Evolutionary conservation across 64 coral and sea anemone species (phyloP), one percentile per base, ranked within the genome.

Genomic region (Hydrozoanthus tunicans): DNA sequence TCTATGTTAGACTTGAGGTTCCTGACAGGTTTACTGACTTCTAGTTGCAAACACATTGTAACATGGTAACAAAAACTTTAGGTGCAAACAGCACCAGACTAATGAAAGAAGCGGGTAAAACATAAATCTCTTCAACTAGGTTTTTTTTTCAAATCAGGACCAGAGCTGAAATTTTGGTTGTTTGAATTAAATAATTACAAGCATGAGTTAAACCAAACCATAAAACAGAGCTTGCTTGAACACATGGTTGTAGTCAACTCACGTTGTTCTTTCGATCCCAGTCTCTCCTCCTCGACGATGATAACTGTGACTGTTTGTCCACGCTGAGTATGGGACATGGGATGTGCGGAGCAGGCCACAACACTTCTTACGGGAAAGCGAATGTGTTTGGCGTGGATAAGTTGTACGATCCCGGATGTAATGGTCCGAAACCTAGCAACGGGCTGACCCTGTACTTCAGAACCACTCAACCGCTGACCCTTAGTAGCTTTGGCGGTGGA

Each of bases 251-350:
- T 64, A 10, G 8, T 64, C 62, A 64, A 25, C 52, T 4, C 5
- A 27, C 32, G 6, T 58, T 79, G 7, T 79, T 79, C 11, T 59
- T 79, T 17, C 9, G 12, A 5, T n/a, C 26, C 59, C 20, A 86
- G 79, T 94, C 93, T 15, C 32, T 94, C 8, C 88, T 94, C 13
- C 86, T 94, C 9, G 93, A 94, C 53, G 93, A 94, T 79, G 93
- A 94, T 20, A 93, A 93, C 65, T 93, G 92, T 14, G 92, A 93
- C 58, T 93, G 92, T 61, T 88, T 90, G 12, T 94, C 93, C 23
- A 83, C 93, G 1, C 79, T 94, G 53, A 94, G 93, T 82, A 90
- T 94, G 86, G 93, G 93, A 12, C 93, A 94, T 51, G 93, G 93
- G 6, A 90, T 94, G 93, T 94, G 93, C 53, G 13, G 0, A 23